Evolutionary conservation across 2,113 vertebrate genomes (phyloP), one percentile per base, ranked within the genome.

Genomic region (Halcyon malimbica): DNA sequence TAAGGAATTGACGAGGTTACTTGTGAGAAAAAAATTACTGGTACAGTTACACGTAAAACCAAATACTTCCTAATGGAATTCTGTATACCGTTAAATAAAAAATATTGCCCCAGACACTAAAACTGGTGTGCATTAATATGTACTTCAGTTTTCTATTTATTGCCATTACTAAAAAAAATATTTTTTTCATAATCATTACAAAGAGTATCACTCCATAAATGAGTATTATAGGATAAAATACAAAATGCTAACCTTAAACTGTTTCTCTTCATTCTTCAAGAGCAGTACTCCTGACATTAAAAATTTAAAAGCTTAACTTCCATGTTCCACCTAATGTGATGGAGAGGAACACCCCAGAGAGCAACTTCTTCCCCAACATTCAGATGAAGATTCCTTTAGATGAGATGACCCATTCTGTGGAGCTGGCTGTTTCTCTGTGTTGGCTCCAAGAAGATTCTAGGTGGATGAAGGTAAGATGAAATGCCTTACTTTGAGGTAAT

Each of bases 261-360:
- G 12, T 26, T 70, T 76, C 25, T 81, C 39, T 83, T 90, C 15
- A 4, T n/a, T 64, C 23, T 67, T 82, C 35, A 93, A 54, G 19
- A 76, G 4, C 53, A 56, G 31, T 24, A n/a, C 0, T 68, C 20
- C 26, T 70, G 56, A 28, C 11, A 62, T 35, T 4, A 5, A 48
- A 35, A 82, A 78, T 8, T 39, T 50, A 53, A 74, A 94, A 87
- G 19, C 11, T 37, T 28, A 70, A 53, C 15, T 69, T 78, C 8
- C 26, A 64, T 35, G 70, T 23, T 79, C 48, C 14, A 14, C 20
- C 3, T 31, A n/a, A n/a, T 1, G 1, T 1, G 2, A 50, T n/a
- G 25, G 71, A 41, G 19, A 70, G 16, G 3, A 12, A 54, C 0
- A 1, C 1, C 41, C n/a, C 21, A 56, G 53, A 71, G 31, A 73